phyloP scores from a whole-genome alignment of 1,140 invertebrate genomes.

The Trichoplusia ni region DNA sequence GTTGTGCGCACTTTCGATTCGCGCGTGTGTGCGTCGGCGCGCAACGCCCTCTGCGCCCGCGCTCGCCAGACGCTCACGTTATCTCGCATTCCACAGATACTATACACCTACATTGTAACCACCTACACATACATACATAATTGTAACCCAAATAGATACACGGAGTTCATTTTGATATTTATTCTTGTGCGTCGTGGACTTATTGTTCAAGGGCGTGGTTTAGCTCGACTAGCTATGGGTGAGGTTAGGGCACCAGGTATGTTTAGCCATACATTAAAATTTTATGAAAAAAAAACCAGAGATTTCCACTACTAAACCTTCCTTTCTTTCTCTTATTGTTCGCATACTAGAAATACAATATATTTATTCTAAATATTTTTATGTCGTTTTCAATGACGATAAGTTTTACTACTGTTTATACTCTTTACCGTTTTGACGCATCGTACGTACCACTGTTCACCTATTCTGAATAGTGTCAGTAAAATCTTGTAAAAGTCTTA shows the following conservation, averaged over 20 bases:
- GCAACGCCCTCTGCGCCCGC: constrained; percentile 29
- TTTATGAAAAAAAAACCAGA: no score
- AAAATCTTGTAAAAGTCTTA: no score
- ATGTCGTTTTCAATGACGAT: no score
- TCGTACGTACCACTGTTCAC: no score
- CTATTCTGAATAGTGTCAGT: no score
- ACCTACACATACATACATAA: constrained; percentile 28
- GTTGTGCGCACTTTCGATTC: constrained; percentile 26
- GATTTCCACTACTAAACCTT: no score
- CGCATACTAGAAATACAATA: no score
- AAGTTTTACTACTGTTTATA: no score
- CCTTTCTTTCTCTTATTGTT: no score
- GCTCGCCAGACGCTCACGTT: constrained; percentile 32
- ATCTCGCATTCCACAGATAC: constrained; percentile 32
- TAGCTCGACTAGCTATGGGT: background rate
- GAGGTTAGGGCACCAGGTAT: background rate
- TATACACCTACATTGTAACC: constrained; percentile 30
- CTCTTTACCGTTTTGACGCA: no score
- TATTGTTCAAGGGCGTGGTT: constrained; percentile 6
- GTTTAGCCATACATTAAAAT: no score
- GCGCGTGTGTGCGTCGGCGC: constrained; percentile 19
- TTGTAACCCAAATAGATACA: constrained; percentile 33
- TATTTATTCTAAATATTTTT: no score
- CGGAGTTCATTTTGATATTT: constrained; percentile 1
- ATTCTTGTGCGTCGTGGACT: background rate